These are phyloP conservation scores for Rhagium mordax DNA, from an alignment of 2,888 invertebrate species.

Conservation along the genomic window DNA sequence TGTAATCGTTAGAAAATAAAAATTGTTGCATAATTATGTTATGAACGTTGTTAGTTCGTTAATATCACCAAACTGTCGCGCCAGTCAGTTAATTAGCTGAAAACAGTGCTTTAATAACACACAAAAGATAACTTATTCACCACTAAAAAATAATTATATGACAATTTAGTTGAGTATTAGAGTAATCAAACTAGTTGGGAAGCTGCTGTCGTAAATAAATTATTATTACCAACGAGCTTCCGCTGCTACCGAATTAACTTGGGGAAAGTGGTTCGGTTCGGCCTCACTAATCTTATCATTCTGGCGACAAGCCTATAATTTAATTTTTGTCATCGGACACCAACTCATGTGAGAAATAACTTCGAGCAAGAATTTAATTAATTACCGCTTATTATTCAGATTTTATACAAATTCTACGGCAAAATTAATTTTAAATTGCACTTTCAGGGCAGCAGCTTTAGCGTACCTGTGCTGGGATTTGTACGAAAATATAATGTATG, in stretches of 20 bases:
- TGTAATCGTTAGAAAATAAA: no score
- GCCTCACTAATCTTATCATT: slow-evolving; percentile 11
- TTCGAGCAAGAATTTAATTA: not conserved
- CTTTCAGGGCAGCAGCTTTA: not conserved
- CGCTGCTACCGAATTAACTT: not conserved
- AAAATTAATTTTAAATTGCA: not conserved
- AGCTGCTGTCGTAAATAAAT: not conserved
- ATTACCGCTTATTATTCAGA: not conserved
- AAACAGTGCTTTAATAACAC: no score
- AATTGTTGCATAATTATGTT: no score
- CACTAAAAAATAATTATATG: no score
- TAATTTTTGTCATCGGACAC: not conserved
- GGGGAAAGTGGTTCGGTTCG: not conserved
- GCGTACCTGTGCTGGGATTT: no score
- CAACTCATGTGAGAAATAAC: not conserved
- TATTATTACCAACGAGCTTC: not conserved
- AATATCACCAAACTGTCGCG: no score
- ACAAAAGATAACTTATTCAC: no score
- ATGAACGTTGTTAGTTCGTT: no score
- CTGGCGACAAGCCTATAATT: slow-evolving; percentile 13
- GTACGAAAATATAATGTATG: no score
- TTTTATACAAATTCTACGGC: not conserved
- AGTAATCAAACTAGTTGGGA: no score
- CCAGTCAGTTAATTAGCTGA: no score
- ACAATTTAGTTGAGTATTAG: no score